Evolutionary conservation across 2,113 vertebrate genomes (phyloP), one percentile per base, ranked within the genome.

Genomic region (Octodon degus): DNA sequence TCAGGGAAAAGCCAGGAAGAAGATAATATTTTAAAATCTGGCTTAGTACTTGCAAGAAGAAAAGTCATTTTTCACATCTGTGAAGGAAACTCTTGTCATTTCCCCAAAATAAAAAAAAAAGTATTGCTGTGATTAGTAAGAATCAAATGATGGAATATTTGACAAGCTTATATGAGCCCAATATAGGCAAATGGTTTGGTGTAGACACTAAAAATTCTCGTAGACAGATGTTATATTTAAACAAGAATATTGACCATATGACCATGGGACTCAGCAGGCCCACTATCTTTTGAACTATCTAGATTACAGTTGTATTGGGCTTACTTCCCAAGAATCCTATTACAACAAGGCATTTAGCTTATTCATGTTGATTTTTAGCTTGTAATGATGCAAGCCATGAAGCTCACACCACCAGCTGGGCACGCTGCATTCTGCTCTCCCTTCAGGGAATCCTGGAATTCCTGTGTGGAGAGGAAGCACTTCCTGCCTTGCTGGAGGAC

Each of bases 31-130:
- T 82, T 87, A 1, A 47, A 7, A 90, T 37, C 5, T n/a, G 68
- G 25, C 70, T 96, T 89, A 34, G 67, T 92, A 50, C 80, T 92
- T 84, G 79, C 7, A 19, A 68, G 68, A 63, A 25, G 20, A 24
- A 82, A 47, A 53, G 12, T 87, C n/a, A 19, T 74, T 94, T 55
- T 74, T 85, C 22, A 89, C 32, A 58, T 65, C n/a, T 32, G 72
- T n/a, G 55, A n/a, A 94, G 19, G 24, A 89, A 70, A 58, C 68
- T 2, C 74, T 85, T 89, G 13, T 14, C 19, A 55, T 72, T 25
- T 40, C 65, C 53, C 43, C 13, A 27, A 86, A 86, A 74, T 83
- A 77, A 76, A 53, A 58, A 32, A 83, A 6, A 82, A 76, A 24
- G 5, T 43, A 43, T 43, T 83, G 30, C 25, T 82, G 55, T 68